Percentiles rank a stretch among this genome's conserved stretches.
Conservation (phyloP, 2,888 invertebrate species). For the Plagodis dolabraria region DNA sequence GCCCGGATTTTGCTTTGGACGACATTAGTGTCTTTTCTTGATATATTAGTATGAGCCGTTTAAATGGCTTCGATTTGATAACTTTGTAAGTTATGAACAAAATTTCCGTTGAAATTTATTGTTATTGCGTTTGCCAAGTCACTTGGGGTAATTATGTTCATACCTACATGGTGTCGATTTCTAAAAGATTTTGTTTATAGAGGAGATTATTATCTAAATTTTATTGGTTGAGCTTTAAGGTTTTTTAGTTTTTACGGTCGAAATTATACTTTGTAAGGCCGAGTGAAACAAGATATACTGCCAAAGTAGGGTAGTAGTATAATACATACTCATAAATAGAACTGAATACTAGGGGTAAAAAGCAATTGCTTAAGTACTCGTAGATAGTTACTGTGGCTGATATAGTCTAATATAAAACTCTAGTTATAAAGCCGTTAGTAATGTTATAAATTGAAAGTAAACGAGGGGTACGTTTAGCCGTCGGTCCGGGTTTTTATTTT, state of each 20-base stretch:
- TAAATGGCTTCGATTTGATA: constrained; percentile 45
- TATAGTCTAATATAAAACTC: no score
- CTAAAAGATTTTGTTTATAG: constrained; percentile 32
- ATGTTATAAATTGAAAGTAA: no score
- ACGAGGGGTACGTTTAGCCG: no score
- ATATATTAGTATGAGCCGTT: constrained; percentile 59
- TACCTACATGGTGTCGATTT: constrained; percentile 25
- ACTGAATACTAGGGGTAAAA: neutral
- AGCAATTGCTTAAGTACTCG: no score
- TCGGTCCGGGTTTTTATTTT: no score
- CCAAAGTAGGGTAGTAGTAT: no score
- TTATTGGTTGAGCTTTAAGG: constrained; percentile 25
- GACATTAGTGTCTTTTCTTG: constrained; percentile 67
- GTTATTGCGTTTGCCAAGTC: constrained; percentile 38
- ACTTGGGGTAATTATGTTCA: constrained; percentile 24
- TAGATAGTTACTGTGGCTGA: no score
- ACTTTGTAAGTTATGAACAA: constrained; percentile 39
- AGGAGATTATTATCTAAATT: constrained; percentile 19
- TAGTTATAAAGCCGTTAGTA: no score
- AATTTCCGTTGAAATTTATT: constrained; percentile 46
- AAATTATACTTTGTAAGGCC: constrained; percentile 13
- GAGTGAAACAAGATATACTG: neutral
- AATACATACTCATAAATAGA: neutral
- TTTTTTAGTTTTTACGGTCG: constrained; percentile 7
- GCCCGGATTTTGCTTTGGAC: constrained; percentile 63